A percentile compares a stretch with the other conserved stretches of the same genome.
Conservation (phyloP, 2,888 invertebrate genomes). For the Nemotelus nigrinus region DNA sequence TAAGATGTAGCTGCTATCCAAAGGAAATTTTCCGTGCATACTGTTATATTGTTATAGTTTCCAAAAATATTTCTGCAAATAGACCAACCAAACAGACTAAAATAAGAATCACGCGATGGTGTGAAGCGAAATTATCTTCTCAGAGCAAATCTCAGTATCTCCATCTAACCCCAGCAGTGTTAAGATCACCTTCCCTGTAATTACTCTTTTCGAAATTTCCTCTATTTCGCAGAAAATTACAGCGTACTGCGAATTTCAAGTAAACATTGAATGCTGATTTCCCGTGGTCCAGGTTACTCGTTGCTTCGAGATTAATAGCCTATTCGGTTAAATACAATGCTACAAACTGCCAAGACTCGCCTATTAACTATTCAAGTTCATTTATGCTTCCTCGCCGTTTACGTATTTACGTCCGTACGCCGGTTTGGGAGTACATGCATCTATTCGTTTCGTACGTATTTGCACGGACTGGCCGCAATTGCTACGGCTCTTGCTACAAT, state of each 20-base stretch:
- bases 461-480: neutral
- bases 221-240: slow-evolving; percentile 7
- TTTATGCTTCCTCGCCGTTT: neutral
- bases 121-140: too few species aligned
- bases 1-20: too few species aligned
- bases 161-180: too few species aligned
- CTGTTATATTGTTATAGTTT: too few species aligned
- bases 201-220: neutral
- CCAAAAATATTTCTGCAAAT: too few species aligned
- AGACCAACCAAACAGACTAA: too few species aligned
- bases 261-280: neutral
- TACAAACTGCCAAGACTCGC: neutral
- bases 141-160: too few species aligned
- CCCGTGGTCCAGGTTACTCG: neutral
- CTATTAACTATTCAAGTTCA: slow-evolving; percentile 30
- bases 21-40: too few species aligned
- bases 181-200: neutral
- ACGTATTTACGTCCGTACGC: neutral
- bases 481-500: neutral
- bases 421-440: neutral
- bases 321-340: neutral
- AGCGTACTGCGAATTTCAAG: neutral
- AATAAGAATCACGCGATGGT: too few species aligned
- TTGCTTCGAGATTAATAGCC: neutral
- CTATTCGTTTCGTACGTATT: neutral